These are phyloP conservation scores for Oreotrochilus melanogaster DNA, from an alignment of 2,113 vertebrate species.

Conservation along the genomic window DNA sequence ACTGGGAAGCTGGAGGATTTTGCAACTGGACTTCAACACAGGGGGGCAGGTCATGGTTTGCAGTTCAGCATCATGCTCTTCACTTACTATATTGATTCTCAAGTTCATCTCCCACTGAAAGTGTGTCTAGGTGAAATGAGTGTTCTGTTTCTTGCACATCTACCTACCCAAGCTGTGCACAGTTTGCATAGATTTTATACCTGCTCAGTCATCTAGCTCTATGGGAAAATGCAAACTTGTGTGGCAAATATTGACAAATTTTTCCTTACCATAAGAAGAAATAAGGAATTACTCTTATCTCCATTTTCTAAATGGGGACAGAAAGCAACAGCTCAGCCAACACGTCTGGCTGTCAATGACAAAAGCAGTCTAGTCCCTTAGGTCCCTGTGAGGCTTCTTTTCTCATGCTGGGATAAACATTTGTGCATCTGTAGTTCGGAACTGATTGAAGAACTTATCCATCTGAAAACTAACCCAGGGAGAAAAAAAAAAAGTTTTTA, in stretches of 20 bases:
- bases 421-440: constrained; percentile 48
- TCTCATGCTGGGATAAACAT: constrained; percentile 22
- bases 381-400: neutral
- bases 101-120: neutral
- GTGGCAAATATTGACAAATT: neutral
- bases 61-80: neutral
- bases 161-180: neutral
- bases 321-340: constrained; percentile 1
- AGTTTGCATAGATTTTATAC: neutral
- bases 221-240: neutral
- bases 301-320: neutral
- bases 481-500: neutral
- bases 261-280: neutral
- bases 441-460: neutral
- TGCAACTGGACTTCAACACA: neutral
- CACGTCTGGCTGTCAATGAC: neutral
- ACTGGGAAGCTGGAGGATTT: neutral
- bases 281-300: neutral
- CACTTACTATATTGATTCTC: neutral
- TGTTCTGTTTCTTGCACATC: neutral
- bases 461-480: constrained; percentile 34
- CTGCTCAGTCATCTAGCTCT: neutral
- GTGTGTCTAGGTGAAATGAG: neutral
- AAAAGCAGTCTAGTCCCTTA: neutral
- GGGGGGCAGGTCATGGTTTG: neutral